A percentile compares a stretch with the other conserved stretches of the same genome.
These are phyloP conservation scores for Caenorhabditis doughertyi DNA, from an alignment of 2,888 invertebrate genomes.

Conservation along the genomic window DNA sequence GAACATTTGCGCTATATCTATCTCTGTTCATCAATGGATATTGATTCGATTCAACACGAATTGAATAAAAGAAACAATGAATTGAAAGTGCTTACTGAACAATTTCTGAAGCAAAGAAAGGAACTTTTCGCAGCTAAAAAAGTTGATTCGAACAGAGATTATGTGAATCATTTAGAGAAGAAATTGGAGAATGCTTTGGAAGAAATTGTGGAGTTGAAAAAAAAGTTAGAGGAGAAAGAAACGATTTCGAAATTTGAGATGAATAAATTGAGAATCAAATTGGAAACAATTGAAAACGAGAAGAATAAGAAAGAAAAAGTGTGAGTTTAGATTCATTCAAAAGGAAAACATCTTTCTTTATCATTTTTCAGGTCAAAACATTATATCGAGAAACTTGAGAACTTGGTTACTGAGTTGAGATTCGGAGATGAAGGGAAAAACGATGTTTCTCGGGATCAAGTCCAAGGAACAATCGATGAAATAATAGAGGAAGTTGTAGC, in stretches of 20 bases:
- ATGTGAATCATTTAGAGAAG: background rate
- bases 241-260: background rate
- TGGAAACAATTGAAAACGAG: background rate
- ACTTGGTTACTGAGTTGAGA: too few species aligned
- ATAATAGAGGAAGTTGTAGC: too few species aligned
- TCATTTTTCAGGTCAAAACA: too few species aligned
- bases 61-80: background rate
- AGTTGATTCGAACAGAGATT: background rate
- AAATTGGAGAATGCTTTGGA: background rate
- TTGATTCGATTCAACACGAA: background rate
- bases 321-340: too few species aligned
- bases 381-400: too few species aligned
- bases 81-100: background rate
- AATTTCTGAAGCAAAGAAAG: slow-evolving; percentile 24
- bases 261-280: background rate
- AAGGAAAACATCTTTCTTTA: too few species aligned
- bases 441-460: too few species aligned
- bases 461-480: too few species aligned
- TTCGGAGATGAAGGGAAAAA: too few species aligned
- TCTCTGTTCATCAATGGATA: background rate
- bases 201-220: background rate
- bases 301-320: slow-evolving; percentile 1
- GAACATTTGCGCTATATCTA: background rate
- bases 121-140: slow-evolving; percentile 2
- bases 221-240: background rate